Conservation (phyloP, 2,888 invertebrate genomes). For the Caenorhabditis zanzibari region DNA sequence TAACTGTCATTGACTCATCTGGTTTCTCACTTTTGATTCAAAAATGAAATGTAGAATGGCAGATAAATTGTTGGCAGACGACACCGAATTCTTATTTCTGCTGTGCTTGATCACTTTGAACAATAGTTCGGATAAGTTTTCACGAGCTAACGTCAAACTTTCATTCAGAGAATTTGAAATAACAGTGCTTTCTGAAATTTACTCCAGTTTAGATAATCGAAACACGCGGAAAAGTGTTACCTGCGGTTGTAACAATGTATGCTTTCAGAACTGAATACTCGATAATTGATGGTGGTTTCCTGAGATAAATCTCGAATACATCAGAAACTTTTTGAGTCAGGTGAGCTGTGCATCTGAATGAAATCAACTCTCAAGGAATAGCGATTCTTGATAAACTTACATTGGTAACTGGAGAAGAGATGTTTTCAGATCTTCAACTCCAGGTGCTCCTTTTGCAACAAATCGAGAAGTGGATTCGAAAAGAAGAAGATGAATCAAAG, state of each 20-base stretch:
- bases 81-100: conserved; percentile 60
- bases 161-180: conserved; percentile 69
- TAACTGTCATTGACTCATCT: not conserved
- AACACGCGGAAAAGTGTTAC: conserved; percentile 33
- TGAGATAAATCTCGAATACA: conserved; percentile 63
- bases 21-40: conserved; percentile 44
- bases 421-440: conserved; percentile 68
- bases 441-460: conserved; percentile 62
- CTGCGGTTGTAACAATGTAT: conserved; percentile 65
- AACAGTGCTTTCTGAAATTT: conserved; percentile 60
- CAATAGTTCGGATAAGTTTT: conserved; percentile 69
- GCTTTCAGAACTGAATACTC: conserved; percentile 70
- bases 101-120: conserved; percentile 74
- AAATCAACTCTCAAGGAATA: not conserved
- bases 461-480: conserved; percentile 67
- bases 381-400: conserved; percentile 22
- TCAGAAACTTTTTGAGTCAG: conserved; percentile 52
- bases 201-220: not conserved
- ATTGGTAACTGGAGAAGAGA: conserved; percentile 46
- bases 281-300: conserved; percentile 65
- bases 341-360: conserved; percentile 53
- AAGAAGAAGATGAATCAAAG: conserved; percentile 65
- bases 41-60: conserved; percentile 58
- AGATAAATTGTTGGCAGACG: conserved; percentile 48
- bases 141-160: conserved; percentile 61